Evolutionary conservation across 23 tunicate genomes (phyloP), one percentile per base, ranked within the genome.

Genomic region (Botrylloides violaceus): DNA sequence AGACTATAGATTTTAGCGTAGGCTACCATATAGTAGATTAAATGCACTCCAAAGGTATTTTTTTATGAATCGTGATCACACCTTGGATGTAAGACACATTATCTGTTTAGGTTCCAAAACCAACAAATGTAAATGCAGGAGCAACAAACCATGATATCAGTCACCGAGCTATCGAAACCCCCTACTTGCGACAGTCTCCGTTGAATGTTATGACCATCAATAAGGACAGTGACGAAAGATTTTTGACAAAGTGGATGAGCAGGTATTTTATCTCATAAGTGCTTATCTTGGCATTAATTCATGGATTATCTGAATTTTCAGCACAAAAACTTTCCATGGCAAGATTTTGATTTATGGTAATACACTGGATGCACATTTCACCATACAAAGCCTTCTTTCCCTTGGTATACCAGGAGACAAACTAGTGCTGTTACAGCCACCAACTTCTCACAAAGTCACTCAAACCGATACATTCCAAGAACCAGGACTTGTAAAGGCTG

Each of bases 41-140:
- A n/a, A n/a, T n/a, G n/a, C n/a, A n/a, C n/a, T n/a, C n/a, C n/a
- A n/a, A n/a, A n/a, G n/a, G n/a, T n/a, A n/a, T n/a, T n/a, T n/a
- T n/a, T n/a, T n/a, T n/a, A n/a, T n/a, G n/a, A n/a, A n/a, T n/a
- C n/a, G n/a, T n/a, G n/a, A n/a, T n/a, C n/a, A n/a, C n/a, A n/a
- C n/a, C n/a, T n/a, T n/a, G n/a, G n/a, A n/a, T n/a, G n/a, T n/a
- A n/a, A n/a, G n/a, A n/a, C n/a, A n/a, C n/a, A n/a, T n/a, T n/a
- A n/a, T n/a, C n/a, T n/a, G n/a, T n/a, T n/a, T 57, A 90, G 97
- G 73, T 90, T 65, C 97, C 97, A 23, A 35, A 76, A 36, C 75
- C 85, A 65, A 83, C 85, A 33, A 77, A 70, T 1, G 90, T 79
- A 1, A 84, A 90, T 37, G 65, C 74, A 64, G 49, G 60, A 47